Evolutionary conservation across 2,113 vertebrate genomes (phyloP), one percentile per base, ranked within the genome.

Genomic region (Smithornis capensis): DNA sequence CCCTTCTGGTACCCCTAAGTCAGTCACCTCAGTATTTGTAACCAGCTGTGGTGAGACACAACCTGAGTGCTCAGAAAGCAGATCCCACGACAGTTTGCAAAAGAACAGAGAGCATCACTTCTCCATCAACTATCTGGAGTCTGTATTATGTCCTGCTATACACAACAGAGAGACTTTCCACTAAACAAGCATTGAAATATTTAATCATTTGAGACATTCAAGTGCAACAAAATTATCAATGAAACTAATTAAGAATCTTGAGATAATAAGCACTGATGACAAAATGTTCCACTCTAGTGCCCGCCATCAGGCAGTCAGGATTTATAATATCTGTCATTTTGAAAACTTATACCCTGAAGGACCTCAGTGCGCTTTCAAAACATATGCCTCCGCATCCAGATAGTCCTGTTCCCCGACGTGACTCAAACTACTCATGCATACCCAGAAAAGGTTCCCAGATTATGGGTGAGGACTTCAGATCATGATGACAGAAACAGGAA

Each of bases 181-280:
- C 83, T 76, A 84, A 91, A 95, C 53, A 87, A 80, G 86, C 85
- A 75, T 64, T 38, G 92, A 93, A 97, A 95, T 77, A 92, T 94
- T 97, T 96, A 97, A 97, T 92, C 65, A 94, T 95, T 62, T 19
- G 35, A 80, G 94, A 97, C 81, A 87, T 94, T 95, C 73, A 85
- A 97, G 82, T 94, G 92, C 14, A 3, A 93, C 84, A 96, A 96
- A 97, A 97, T 95, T 96, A 96, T 96, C 97, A 95, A 95, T 96
- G 92, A 95, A 97, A 91, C 94, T 95, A 91, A 95, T 97, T 97
- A 97, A 94, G 92, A 85, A 95, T 92, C 95, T 96, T 92, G 94
- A 95, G 87, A 97, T 95, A 96, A 96, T 92, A 92, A 93, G 73
- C 87, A 92, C 73, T 83, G 89, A 95, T 94, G 79, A 94, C 95